Evolutionary conservation across 2,888 invertebrate species (phyloP).

Genomic region (Sylvicola cinctus): DNA sequence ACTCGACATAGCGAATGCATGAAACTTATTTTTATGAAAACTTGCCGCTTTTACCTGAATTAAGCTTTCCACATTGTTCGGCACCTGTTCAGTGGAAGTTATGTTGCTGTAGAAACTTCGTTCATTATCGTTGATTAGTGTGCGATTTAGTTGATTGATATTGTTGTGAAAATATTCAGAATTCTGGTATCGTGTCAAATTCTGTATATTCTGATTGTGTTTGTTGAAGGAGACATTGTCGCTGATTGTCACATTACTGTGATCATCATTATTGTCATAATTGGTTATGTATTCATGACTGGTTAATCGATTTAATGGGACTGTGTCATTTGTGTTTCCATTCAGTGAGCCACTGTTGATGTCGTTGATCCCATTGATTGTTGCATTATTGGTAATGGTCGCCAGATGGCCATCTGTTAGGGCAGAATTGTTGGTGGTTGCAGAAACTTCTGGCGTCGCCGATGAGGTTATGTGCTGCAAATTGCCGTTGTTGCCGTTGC

Average conservation of each 20-base stretch:
- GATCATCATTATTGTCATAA: background rate
- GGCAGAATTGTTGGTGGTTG: too few species aligned
- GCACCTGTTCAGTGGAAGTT: background rate
- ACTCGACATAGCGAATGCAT: too few species aligned
- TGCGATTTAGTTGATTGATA: background rate
- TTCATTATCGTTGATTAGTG: background rate
- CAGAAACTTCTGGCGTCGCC: too few species aligned
- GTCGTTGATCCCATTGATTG: background rate
- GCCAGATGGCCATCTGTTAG: too few species aligned
- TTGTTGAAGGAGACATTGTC: background rate
- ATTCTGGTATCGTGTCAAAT: too few species aligned
- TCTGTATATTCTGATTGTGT: background rate
- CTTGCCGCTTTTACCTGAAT: too few species aligned
- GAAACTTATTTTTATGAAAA: too few species aligned
- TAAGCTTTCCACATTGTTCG: background rate
- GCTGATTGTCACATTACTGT: background rate
- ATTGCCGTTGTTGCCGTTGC: background rate
- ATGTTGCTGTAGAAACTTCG: background rate
- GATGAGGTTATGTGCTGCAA: background rate
- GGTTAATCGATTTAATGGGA: slow-evolving; percentile 1
- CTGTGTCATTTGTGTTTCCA: too few species aligned
- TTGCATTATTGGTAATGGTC: background rate
- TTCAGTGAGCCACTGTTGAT: background rate
- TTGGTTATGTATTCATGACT: background rate
- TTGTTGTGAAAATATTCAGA: background rate